Conservation (phyloP, 2,797 vertebrate genomes). For the Crotalus adamanteus region DNA sequence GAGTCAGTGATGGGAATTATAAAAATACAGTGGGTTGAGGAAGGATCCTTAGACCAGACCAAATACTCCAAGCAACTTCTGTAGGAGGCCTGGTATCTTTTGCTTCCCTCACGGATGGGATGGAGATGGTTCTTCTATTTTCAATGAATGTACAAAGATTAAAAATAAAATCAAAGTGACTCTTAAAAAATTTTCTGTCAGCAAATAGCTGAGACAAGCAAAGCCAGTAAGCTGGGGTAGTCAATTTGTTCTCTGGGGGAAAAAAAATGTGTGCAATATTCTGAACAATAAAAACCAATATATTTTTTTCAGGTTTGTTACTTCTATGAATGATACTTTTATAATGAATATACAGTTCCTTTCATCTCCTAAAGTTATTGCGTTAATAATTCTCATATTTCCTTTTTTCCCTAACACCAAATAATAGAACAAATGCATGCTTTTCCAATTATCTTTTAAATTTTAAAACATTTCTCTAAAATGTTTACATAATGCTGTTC, state of each 20-base stretch:
- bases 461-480: no score
- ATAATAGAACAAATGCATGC: neutral
- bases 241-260: neutral
- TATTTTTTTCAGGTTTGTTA: neutral
- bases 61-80: no score
- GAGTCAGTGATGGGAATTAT: no score
- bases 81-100: no score
- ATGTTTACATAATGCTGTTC: no score
- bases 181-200: no score
- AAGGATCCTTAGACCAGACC: no score
- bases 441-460: no score
- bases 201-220: neutral
- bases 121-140: neutral
- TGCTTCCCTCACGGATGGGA: neutral
- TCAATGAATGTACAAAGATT: neutral
- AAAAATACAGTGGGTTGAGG: no score
- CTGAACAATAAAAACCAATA: neutral
- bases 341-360: neutral
- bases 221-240: neutral
- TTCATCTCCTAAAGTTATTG: neutral
- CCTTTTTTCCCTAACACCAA: no score
- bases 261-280: neutral
- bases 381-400: neutral
- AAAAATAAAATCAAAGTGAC: no score
- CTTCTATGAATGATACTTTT: neutral